Evolutionary conservation across 2,888 invertebrate genomes (phyloP), one percentile per base, ranked within the genome.

Genomic region (Metopia argyrocephala): DNA sequence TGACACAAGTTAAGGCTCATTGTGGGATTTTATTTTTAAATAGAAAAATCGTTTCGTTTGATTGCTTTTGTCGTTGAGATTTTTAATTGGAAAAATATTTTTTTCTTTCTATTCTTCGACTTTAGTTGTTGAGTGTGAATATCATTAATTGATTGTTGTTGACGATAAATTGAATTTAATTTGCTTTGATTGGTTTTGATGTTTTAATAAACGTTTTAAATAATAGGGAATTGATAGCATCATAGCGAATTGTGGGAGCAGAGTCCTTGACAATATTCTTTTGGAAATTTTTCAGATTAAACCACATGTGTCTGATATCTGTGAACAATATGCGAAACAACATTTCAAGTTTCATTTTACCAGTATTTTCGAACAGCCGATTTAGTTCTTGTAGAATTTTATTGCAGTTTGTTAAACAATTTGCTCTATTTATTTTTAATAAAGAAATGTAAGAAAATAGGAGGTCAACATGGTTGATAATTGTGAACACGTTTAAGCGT

Each of bases 1-100:
- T 78, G 62, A 66, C 66, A 78, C 75, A 75, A 69, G 76, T 76
- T 78, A 71, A 71, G 78, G 57, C 68, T 78, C 61, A 75, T 83
- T 82, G 79, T 83, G 75, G 73, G 79, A 78, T 75, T 78, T 73
- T 78, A 48, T 20, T 27, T 69, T 21, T 28, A 7, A 59, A 57
- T n/a, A n/a, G n/a, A n/a, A n/a, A n/a, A n/a, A n/a, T n/a, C 38
- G 46, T 45, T 20, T 12, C 20, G 3, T 75, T 75, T 61, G 74
- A 75, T 75, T 74, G 20, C 28, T 23, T 21, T 65, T 52, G 18
- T 65, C 46, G 52, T 70, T 62, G 48, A 28, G 64, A 45, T 54
- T 71, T 54, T 62, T 81, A 81, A 81, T 81, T 81, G 78, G 74
- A 27, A 45, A 45, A 15, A 65, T 57, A 64, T 52, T 56, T 46